phyloP scores from a whole-genome alignment of 2,888 invertebrate species.

The Tinea trinotella region DNA sequence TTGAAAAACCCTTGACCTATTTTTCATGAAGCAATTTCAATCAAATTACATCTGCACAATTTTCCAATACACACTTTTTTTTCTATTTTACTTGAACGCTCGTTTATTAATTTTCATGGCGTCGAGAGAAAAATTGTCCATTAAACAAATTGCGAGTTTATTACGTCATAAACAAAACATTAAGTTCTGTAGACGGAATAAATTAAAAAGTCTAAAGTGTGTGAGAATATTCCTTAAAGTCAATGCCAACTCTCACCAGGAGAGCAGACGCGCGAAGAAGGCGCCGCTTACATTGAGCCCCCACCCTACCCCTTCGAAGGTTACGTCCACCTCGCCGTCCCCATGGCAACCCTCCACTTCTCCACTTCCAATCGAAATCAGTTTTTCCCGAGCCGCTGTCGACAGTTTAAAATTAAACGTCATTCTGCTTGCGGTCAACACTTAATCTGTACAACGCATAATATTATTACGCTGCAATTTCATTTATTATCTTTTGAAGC shows the following conservation, averaged over 20 bases:
- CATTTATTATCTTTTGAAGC: slow-evolving; percentile 59
- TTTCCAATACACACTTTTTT: not conserved
- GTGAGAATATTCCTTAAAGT: slow-evolving; percentile 39
- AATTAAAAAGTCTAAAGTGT: not conserved
- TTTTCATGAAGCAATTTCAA: not conserved
- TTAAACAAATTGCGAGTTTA: not conserved
- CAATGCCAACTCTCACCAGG: slow-evolving; percentile 71
- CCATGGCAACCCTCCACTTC: slow-evolving; percentile 18
- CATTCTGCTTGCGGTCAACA: slow-evolving; percentile 63
- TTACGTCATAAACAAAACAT: not conserved
- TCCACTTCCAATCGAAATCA: slow-evolving; percentile 26
- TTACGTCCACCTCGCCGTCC: not conserved
- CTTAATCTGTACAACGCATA: slow-evolving; percentile 62
- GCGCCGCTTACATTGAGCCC: slow-evolving; percentile 21
- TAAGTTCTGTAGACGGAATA: not conserved
- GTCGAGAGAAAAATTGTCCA: not conserved
- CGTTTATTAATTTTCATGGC: not conserved
- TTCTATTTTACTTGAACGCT: not conserved
- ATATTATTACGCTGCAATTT: slow-evolving; percentile 62
- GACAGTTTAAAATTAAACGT: slow-evolving; percentile 68
- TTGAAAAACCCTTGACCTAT: slow-evolving; percentile 4
- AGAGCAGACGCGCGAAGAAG: slow-evolving; percentile 36
- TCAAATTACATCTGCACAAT: not conserved
- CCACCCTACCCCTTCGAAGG: slow-evolving; percentile 6
- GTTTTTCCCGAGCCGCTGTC: slow-evolving; percentile 54